phyloP scores from a whole-genome alignment of 2,888 invertebrate genomes.

The Hermaeophaga mercurialis region DNA sequence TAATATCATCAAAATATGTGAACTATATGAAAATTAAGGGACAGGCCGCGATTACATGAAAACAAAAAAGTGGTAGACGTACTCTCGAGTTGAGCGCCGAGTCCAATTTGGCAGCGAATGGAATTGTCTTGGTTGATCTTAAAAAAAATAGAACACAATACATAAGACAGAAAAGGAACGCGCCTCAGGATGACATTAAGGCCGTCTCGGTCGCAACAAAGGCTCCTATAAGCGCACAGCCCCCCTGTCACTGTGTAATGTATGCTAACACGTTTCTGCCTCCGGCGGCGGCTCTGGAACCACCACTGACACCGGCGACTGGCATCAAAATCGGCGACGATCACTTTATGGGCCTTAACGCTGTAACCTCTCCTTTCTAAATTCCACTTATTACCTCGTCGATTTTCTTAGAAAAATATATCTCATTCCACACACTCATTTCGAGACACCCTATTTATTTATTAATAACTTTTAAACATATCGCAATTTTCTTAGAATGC shows the following conservation, averaged over 20 bases:
- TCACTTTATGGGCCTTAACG: conserved; percentile 55
- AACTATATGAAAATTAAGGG: no score
- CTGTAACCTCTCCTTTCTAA: conserved; percentile 39
- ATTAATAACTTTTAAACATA: no score
- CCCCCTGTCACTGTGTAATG: conserved; percentile 58
- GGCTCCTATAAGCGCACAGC: conserved; percentile 47
- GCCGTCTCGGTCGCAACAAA: conserved; percentile 56
- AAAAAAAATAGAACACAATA: not conserved
- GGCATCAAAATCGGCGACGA: conserved; percentile 47
- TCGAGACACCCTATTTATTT: no score
- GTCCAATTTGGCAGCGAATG: conserved; percentile 57
- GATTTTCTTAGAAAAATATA: no score
- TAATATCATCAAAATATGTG: no score
- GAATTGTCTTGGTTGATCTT: conserved; percentile 51
- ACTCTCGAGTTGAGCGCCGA: conserved; percentile 19
- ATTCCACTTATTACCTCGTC: conserved; percentile 37
- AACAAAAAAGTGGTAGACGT: conserved; percentile 9
- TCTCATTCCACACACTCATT: no score
- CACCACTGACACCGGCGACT: conserved; percentile 12
- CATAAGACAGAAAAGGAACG: conserved; percentile 45
- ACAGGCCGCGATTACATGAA: no score
- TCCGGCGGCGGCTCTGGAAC: conserved; percentile 16
- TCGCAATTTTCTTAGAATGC: no score
- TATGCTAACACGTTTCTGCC: conserved; percentile 58
- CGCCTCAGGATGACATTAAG: conserved; percentile 57